Conservation (phyloP, 2,797 vertebrate species). For the Molossus molossus region DNA sequence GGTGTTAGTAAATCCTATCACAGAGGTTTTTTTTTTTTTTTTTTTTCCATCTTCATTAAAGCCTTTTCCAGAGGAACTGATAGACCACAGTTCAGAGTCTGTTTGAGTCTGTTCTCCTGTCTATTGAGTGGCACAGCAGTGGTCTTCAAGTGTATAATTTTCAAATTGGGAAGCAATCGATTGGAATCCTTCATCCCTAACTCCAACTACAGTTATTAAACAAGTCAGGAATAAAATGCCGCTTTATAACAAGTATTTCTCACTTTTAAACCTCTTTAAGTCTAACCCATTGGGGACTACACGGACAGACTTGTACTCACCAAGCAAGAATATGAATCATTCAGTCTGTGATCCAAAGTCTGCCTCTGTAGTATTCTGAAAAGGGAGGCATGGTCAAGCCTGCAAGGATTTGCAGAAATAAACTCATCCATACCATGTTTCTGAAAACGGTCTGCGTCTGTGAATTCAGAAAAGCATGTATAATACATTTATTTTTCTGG, state of each 20-base stretch:
- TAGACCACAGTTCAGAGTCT: slow-evolving; percentile 80
- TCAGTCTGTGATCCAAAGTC: slow-evolving; percentile 97
- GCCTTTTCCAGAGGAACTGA: slow-evolving; percentile 76
- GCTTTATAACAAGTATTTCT: slow-evolving; percentile 89
- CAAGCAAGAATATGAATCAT: slow-evolving; percentile 99
- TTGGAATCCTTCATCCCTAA: slow-evolving; percentile 92
- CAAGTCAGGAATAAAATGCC: slow-evolving; percentile 88
- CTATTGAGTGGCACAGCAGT: slow-evolving; percentile 92
- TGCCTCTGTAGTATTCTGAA: slow-evolving; percentile 95
- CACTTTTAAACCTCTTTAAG: slow-evolving; percentile 86
- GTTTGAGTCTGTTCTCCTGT: slow-evolving; percentile 85
- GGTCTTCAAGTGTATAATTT: slow-evolving; percentile 93
- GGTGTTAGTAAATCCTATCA: slow-evolving; percentile 85
- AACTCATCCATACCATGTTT: slow-evolving; percentile 97
- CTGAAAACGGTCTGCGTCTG: slow-evolving; percentile 95
- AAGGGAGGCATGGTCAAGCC: slow-evolving; percentile 95
- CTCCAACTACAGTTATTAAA: slow-evolving; percentile 89
- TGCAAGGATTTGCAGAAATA: slow-evolving; percentile 95
- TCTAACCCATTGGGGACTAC: slow-evolving; percentile 63
- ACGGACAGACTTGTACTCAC: slow-evolving; percentile 90
- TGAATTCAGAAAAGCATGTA: slow-evolving; percentile 76
- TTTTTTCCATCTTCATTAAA: slow-evolving; percentile 73
- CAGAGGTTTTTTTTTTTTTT: slow-evolving; percentile 14
- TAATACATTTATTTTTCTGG: slow-evolving; percentile 8
- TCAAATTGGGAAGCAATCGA: slow-evolving; percentile 95